Evolutionary conservation across 2,888 invertebrate genomes (phyloP), one percentile per base, ranked within the genome.

Genomic region (Acanthopleura granulata): DNA sequence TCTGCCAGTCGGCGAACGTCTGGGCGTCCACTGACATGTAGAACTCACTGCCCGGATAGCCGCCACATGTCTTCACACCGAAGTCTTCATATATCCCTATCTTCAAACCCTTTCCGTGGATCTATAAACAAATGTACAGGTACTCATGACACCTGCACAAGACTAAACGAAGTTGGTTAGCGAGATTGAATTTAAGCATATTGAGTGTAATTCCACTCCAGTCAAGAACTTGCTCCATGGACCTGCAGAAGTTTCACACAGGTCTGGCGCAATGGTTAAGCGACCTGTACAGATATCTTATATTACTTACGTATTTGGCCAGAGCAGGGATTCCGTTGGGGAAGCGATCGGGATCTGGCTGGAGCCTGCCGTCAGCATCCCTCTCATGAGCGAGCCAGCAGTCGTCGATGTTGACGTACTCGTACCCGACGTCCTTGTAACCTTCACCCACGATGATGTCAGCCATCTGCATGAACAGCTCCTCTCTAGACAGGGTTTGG

Each of bases 81-180:
- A 95, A 97, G 90, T 99, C 98, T 89, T 97, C 97, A 89, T 99
- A 99, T 81, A 99, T 98, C 30, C 98, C 99, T 88, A 99, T 96
- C 91, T 97, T 97, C 71, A 99, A 92, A 22, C 97, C 97, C 90
- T 78, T 79, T 0, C 74, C 71, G 71, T 86, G 86, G 71, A 86
- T 80, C 86, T 86, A 70, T 6, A 29, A 30, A 29, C n/a, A 18
- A 62, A 73, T 12, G 12, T 57, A 57, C 51, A 51, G n/a, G n/a
- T n/a, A n/a, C n/a, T n/a, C n/a, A n/a, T n/a, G n/a, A n/a, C n/a
- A n/a, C n/a, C n/a, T n/a, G n/a, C 3, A 9, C 9, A 40, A 40
- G 40, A 9, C 4, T 9, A 40, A 40, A 40, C 9, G 40, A 40
- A 40, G 9, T 40, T 9, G 4, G 40, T 40, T 3, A 40, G 40